Conservation (phyloP, 64 coral and sea anemone species). For the Stylophora pistillata region DNA sequence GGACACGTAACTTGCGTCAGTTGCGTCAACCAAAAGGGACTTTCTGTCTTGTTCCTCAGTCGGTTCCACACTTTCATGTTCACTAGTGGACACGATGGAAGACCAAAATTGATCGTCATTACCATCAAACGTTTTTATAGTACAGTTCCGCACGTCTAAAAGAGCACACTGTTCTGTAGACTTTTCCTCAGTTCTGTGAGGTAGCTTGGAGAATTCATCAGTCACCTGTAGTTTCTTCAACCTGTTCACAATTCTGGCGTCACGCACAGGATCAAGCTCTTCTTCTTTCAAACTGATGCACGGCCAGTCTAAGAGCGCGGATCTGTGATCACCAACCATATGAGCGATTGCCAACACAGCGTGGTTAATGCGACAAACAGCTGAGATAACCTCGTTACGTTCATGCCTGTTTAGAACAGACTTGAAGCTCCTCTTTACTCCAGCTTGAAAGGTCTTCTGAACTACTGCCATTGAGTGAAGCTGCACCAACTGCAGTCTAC, state of each 20-base stretch:
- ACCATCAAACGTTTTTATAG: slow-evolving; percentile 13
- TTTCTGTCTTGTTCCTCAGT: neutral
- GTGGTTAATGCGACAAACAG: neutral
- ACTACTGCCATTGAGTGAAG: slow-evolving; percentile 43
- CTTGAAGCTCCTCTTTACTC: neutral
- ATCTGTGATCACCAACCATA: neutral
- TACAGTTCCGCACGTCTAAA: neutral
- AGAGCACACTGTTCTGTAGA: neutral
- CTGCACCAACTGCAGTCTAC: slow-evolving; percentile 42
- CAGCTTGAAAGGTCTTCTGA: slow-evolving; percentile 1
- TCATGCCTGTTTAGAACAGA: neutral
- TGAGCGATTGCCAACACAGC: neutral
- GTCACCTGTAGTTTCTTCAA: neutral
- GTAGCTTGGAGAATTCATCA: neutral
- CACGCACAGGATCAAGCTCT: neutral
- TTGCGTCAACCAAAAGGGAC: slow-evolving; percentile 4
- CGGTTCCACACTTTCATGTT: neutral
- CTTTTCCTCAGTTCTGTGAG: neutral
- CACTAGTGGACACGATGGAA: neutral
- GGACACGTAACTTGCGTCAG: neutral
- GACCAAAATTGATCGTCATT: slow-evolving; percentile 1
- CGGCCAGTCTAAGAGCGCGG: neutral
- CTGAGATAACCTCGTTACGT: neutral
- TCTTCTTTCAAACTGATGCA: neutral
- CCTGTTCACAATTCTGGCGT: neutral